Percentiles rank a stretch among this genome's conserved stretches.
Evolutionary conservation across 2,113 vertebrate species (phyloP).

Genomic region (Ophthalmolycus amberensis): DNA sequence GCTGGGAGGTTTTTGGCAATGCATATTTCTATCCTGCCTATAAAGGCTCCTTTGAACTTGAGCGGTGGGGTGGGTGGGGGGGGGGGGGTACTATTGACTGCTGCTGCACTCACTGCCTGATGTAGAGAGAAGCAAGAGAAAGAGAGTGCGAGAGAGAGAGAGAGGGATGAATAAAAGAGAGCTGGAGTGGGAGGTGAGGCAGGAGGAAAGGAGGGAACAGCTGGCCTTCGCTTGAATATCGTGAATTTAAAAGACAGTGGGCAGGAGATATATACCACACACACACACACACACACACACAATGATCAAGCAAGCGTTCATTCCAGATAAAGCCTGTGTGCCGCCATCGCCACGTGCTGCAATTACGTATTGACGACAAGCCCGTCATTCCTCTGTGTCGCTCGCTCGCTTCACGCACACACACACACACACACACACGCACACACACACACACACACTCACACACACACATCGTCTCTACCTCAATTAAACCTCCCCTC

Average conservation of each 20-base stretch:
- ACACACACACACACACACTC: constrained; percentile 4
- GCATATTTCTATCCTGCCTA: constrained; percentile 75
- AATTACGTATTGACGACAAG: constrained; percentile 66
- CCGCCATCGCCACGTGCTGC: constrained; percentile 32
- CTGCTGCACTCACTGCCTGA: constrained; percentile 72
- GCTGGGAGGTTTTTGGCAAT: constrained; percentile 72
- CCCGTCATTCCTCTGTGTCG: constrained; percentile 9
- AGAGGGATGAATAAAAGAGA: constrained; percentile 47
- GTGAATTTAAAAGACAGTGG: constrained; percentile 68
- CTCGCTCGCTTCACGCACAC: not conserved
- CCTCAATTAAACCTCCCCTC: constrained; percentile 66
- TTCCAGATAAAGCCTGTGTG: constrained; percentile 42
- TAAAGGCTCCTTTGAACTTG: constrained; percentile 75
- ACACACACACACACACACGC: constrained; percentile 24
- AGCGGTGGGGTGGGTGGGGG: not conserved
- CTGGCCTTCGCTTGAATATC: constrained; percentile 70
- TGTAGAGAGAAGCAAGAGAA: constrained; percentile 50
- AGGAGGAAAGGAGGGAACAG: constrained; percentile 53
- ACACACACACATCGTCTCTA: constrained; percentile 51
- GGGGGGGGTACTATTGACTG: constrained; percentile 66
- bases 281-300: constrained; percentile 21
- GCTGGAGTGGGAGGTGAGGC: constrained; percentile 58
- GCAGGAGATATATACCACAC: constrained; percentile 56
- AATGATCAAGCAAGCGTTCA: not conserved
- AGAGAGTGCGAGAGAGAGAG: constrained; percentile 37